A percentile compares a stretch with the other conserved stretches of the same genome.
phyloP scores from a whole-genome alignment of 2,113 vertebrate genomes.

The Podocnemis expansa region DNA sequence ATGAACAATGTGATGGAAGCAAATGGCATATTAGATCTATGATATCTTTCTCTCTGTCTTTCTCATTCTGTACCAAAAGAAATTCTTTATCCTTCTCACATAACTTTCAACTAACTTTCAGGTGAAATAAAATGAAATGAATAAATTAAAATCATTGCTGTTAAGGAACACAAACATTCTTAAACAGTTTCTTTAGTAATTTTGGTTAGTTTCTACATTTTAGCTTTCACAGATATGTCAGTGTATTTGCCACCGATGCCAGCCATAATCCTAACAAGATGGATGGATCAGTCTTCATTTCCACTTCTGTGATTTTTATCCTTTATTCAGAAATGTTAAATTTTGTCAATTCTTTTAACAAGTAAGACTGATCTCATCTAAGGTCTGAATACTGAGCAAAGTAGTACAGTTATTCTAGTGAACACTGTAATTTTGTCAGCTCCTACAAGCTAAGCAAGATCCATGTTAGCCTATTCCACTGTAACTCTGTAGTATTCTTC shows the following conservation, averaged over 20 bases:
- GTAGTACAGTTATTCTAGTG: conserved; percentile 24
- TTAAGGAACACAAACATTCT: background rate
- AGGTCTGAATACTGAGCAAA: background rate
- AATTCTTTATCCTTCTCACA: background rate
- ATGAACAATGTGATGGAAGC: too few relatives aligned
- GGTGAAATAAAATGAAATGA: background rate
- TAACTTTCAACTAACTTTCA: background rate
- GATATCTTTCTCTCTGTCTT: background rate
- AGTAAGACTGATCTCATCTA: background rate
- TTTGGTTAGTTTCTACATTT: background rate
- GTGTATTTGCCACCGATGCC: background rate
- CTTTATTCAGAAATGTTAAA: background rate
- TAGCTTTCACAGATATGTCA: background rate
- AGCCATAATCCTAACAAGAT: background rate
- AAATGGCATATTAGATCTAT: too few relatives aligned
- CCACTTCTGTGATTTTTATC: accelerated
- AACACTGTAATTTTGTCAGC: conserved; percentile 4
- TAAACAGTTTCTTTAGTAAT: background rate
- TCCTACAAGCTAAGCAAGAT: background rate
- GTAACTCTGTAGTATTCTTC: background rate
- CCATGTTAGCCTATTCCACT: background rate
- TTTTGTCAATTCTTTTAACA: background rate
- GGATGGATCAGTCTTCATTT: background rate
- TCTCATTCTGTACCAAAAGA: background rate
- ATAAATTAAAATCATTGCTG: background rate